Evolutionary conservation across 2,888 invertebrate species (phyloP), one percentile per base, ranked within the genome.

Genomic region (Epiblema foenella): DNA sequence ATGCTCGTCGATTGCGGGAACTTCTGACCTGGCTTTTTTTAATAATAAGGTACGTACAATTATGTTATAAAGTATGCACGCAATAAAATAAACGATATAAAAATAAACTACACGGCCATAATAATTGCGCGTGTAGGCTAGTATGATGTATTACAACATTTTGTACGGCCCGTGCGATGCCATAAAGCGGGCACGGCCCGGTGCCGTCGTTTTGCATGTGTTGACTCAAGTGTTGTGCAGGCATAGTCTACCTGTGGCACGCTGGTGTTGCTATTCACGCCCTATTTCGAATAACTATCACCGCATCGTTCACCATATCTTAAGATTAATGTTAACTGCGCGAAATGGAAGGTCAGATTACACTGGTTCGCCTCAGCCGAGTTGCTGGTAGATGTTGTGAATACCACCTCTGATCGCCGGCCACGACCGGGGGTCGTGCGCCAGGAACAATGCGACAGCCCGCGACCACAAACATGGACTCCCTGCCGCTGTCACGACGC

Each of bases 171-270:
- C 52, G 12, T 58, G 42, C 69, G 66, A 76, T 77, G 76, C 77
- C 69, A 77, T 80, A 78, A 79, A 82, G 77, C 77, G 72, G 78
- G 73, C 74, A 71, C 67, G 74, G 77, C 78, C 75, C 74, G 42
- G 70, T 49, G 60, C 66, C 59, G 63, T 24, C 71, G 74, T 74
- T 82, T 83, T 81, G 77, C 78, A 80, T 80, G 65, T 89, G 85
- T 90, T 89, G 87, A 89, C 83, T 85, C 89, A 89, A 90, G 87
- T 89, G 89, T 77, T 46, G 46, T n/a, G 46, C 46, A 46, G 74
- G 67, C 18, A 58, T 9, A 51, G 29, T 18, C n/a, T 33, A 51
- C 39, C 29, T 52, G 46, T 39, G 17, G 57, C 64, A 24, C 7
- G 42, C 51, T 46, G n/a, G 4, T 11, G 11, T n/a, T 46, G 20